These are phyloP conservation scores for Hirudo medicinalis DNA, from an alignment of 1,140 invertebrate genomes.

Conservation along the genomic window DNA sequence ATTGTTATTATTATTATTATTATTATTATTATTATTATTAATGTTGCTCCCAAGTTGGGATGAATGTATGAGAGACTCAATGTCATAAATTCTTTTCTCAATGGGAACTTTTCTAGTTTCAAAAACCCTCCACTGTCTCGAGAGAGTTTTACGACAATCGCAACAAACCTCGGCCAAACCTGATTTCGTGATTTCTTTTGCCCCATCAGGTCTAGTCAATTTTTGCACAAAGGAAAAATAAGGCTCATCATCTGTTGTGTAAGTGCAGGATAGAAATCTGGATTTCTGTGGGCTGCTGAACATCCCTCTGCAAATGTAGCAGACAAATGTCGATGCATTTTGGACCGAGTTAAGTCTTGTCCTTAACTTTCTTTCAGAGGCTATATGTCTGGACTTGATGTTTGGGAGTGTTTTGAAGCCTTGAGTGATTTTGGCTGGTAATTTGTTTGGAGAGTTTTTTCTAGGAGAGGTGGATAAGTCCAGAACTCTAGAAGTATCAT, in stretches of 20 bases:
- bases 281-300: constrained; percentile 5
- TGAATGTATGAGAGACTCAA: constrained; percentile 22
- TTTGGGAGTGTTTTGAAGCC: not conserved
- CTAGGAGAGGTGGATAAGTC: constrained; percentile 30
- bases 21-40: too few species aligned
- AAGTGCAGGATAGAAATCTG: constrained; percentile 6
- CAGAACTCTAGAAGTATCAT: constrained; percentile 25
- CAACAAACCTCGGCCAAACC: constrained; percentile 58
- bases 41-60: too few species aligned
- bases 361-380: not conserved
- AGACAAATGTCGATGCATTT: constrained; percentile 14
- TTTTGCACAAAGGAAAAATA: constrained; percentile 73
- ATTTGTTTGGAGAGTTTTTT: constrained; percentile 11
- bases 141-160: constrained; percentile 66
- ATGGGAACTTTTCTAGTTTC: constrained; percentile 39
- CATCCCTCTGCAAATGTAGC: constrained; percentile 16
- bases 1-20: too few species aligned
- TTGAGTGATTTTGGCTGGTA: not conserved
- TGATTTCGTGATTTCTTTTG: constrained; percentile 66
- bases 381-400: not conserved
- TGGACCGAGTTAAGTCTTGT: not conserved
- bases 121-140: constrained; percentile 62
- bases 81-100: constrained; percentile 35
- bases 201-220: constrained; percentile 61
- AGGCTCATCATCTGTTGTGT: constrained; percentile 56